Conservation (phyloP, 2,888 invertebrate species). For the Cistogaster globosa region DNA sequence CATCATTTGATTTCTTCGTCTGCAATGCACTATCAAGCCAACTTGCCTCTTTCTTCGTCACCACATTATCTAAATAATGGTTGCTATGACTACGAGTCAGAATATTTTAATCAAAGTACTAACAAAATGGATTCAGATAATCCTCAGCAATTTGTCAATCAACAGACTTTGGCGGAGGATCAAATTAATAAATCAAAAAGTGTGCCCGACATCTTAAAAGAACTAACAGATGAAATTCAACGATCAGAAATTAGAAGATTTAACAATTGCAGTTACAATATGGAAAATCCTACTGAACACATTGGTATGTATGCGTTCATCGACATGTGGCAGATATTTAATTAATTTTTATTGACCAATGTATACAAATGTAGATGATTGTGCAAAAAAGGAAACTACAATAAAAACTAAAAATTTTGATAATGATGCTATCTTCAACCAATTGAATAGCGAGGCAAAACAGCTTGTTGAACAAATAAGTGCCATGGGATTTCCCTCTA, state of each 20-base stretch:
- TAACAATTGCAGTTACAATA: constrained; percentile 84
- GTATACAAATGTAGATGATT: background rate
- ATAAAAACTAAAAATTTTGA: background rate
- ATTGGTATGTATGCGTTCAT: constrained; percentile 32
- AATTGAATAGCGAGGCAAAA: constrained; percentile 50
- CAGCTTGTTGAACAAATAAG: constrained; percentile 88
- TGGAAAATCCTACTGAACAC: constrained; percentile 72
- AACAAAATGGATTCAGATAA: background rate
- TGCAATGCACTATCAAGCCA: constrained; percentile 9
- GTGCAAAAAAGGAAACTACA: constrained; percentile 11
- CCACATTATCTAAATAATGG: constrained; percentile 30
- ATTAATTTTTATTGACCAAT: background rate
- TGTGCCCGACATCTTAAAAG: constrained; percentile 90
- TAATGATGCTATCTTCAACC: constrained; percentile 24
- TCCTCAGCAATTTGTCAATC: background rate
- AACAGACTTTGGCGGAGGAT: constrained; percentile 25
- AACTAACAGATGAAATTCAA: constrained; percentile 87
- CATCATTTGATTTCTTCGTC: constrained; percentile 6
- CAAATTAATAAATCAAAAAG: constrained; percentile 84
- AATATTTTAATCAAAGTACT: constrained; percentile 19
- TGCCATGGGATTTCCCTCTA: constrained; percentile 94
- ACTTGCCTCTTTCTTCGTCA: constrained; percentile 20
- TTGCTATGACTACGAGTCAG: constrained; percentile 13
- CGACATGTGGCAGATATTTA: background rate
- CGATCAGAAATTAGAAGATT: constrained; percentile 84